Evolutionary conservation across 2,888 invertebrate genomes (phyloP).

Genomic region (Adela reaumurella): DNA sequence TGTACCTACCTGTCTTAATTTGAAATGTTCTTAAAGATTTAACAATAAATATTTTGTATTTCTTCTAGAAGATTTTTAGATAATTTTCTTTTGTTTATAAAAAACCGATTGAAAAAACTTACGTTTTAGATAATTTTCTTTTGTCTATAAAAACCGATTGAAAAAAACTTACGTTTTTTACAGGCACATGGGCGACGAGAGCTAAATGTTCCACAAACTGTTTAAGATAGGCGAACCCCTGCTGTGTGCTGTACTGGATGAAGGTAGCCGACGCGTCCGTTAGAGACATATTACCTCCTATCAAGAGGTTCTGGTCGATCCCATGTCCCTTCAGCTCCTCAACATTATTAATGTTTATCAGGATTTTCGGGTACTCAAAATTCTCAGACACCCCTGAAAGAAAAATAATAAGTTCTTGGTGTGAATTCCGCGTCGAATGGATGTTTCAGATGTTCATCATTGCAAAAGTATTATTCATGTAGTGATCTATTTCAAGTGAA

Average conservation of each 20-base stretch:
- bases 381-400: conserved; percentile 29
- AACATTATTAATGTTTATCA: conserved; percentile 37
- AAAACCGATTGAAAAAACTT: no score
- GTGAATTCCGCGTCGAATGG: no score
- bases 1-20: no score
- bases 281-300: conserved; percentile 59
- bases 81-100: no score
- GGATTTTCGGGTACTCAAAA: conserved; percentile 23
- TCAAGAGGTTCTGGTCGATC: conserved; percentile 34
- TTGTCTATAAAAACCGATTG: no score
- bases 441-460: no score
- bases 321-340: conserved; percentile 24
- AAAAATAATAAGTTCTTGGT: no score
- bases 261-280: conserved; percentile 52
- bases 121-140: no score
- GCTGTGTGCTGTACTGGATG: conserved; percentile 24
- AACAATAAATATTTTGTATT: no score
- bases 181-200: conserved; percentile 59
- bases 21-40: no score
- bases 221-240: conserved; percentile 49
- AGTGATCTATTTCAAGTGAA: no score
- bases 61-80: neutral
- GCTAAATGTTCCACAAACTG: conserved; percentile 57
- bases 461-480: no score
- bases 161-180: conserved; percentile 56